A percentile compares a stretch with the other conserved stretches of the same genome.
Evolutionary conservation across 2,113 vertebrate genomes (phyloP).

Genomic region (Centropristis striata): DNA sequence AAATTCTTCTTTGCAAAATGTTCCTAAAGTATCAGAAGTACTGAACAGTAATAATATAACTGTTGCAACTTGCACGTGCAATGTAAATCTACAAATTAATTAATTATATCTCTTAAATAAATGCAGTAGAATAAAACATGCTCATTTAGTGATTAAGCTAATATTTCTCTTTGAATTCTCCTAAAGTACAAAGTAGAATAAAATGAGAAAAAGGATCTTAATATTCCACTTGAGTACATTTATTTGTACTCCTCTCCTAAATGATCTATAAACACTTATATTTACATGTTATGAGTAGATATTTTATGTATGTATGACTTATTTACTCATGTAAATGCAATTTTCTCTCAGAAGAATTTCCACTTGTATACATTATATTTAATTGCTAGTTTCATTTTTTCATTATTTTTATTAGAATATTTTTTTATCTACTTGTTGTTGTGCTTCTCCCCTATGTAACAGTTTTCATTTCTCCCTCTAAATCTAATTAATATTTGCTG

Average conservation of each 20-base stretch:
- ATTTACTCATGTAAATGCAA: too few relatives aligned
- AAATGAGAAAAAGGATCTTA: too few relatives aligned
- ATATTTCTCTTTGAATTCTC: too few relatives aligned
- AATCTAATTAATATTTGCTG: conserved; percentile 28
- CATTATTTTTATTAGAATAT: not conserved
- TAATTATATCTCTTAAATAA: not conserved
- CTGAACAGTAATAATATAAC: too few relatives aligned
- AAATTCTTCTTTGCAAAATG: too few relatives aligned
- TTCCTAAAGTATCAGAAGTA: too few relatives aligned
- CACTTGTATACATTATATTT: not conserved
- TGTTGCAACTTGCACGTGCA: too few relatives aligned
- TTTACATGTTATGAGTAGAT: not conserved
- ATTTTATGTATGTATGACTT: not conserved
- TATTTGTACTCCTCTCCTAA: too few relatives aligned
- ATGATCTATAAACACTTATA: not conserved
- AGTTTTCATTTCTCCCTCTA: not conserved
- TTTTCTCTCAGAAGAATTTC: not conserved
- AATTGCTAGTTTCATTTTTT: not conserved
- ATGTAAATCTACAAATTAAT: too few relatives aligned
- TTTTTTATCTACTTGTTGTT: not conserved
- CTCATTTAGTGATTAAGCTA: too few relatives aligned
- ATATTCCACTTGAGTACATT: too few relatives aligned
- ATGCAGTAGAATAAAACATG: not conserved
- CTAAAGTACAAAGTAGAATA: not conserved
- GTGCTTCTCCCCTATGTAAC: not conserved